Base-by-base conservation (phyloP, 2,888 invertebrate genomes). In the Sarcophaga caerulescens region DNA sequence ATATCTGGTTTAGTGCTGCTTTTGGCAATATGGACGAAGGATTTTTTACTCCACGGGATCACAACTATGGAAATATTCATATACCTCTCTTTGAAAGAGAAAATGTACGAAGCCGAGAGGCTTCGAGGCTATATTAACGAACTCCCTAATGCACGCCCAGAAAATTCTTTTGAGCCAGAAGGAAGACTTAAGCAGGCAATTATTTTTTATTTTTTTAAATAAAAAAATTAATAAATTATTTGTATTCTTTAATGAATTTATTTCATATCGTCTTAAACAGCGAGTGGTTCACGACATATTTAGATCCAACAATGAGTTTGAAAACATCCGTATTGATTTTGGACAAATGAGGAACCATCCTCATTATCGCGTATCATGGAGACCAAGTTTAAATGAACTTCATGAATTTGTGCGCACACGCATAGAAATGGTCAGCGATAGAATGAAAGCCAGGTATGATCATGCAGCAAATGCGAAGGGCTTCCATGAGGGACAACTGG, bases 201-300 rank as follows among this genome's bases (percentile, higher is more conserved):
- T 35, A 35, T 35, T 35, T 35, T 35, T 35, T 1, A 35, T 8
- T 25, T 25, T 25, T 25, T 2, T 2, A 25, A 3, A 25, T 25
- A 25, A 25, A 25, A 25, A 25, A 25, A 25, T 25, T 25, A 25
- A 25, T 45, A 66, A 45, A 45, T 47, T 14, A 0, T 68, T 47
- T 45, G 63, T 70, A 47, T 78, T 71, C 79, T 14, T 25, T 80
- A 14, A 80, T 65, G 70, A 45, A 47, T 45, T 78, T 70, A 57
- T 1, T 68, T 62, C 62, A n/a, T 19, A 23, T 76, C 1, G 60
- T 76, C 44, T 76, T 80, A 81, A 81, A n/a, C 71, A 77, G 85
- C 81, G 79, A 82, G 75, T 82, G 66, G 19, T 71, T 44, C 71
- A 70, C 70, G 59, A 52, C 14, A 8, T 85, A 19, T 75, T 62